Base-by-base conservation (phyloP, 2,113 vertebrate species). In the Notothenia rossii region DNA sequence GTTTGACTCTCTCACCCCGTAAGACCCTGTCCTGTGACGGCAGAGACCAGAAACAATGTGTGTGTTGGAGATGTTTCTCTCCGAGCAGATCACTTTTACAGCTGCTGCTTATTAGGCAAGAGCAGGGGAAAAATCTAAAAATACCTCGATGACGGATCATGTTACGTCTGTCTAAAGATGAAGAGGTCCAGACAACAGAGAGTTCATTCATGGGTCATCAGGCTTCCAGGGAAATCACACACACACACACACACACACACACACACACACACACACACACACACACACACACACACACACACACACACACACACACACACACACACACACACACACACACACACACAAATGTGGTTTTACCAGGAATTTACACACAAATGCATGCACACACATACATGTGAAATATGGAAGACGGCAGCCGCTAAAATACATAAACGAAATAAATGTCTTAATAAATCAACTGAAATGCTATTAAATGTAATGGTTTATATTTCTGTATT, bases 91-190 rank as follows among this genome's bases (percentile, higher is more conserved):
- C 46, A 45, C 75, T 79, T 54, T 1, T 67, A 76, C 91, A 93
- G 86, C 92, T 94, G 92, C 49, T 87, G 83, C 75, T 25, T 77
- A 86, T 93, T 91, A 93, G 88, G 81, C 72, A 77, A 80, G 68
- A 89, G 93, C 82, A 92, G 91, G 95, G 25, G 2, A n/a, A 25
- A 25, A 93, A 94, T 89, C 96, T 97, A 96, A 96, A 97, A 97
- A 97, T 97, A 93, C 83, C 81, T 40, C 49, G 55, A 85, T 72
- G 93, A 94, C 92, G 90, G 93, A 92, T 94, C 88, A 86, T 92
- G 83, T 94, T 95, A 83, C 92, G 94, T 96, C 93, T 95, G 93
- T 84, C 85, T 86, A 89, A 86, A 92, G 91, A 90, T 94, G 94
- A 95, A 94, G 91, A 94, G 94, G 95, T 95, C 94, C 94, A 96